Evolutionary conservation across 2,888 invertebrate species (phyloP).

Genomic region (Clunio marinus): DNA sequence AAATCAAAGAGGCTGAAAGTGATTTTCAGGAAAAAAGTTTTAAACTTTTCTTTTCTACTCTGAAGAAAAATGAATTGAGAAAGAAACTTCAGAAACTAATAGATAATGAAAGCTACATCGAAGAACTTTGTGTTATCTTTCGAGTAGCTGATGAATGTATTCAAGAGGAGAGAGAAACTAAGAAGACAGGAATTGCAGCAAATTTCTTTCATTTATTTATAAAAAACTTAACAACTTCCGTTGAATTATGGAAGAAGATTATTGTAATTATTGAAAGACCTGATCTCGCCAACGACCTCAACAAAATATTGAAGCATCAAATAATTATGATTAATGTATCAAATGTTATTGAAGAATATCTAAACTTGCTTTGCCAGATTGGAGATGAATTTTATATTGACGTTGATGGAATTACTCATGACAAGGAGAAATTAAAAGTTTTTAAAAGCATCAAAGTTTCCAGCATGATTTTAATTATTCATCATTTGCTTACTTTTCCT

Average conservation of each 20-base stretch:
- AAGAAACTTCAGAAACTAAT: no score
- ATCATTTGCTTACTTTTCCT: neutral
- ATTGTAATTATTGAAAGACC: neutral
- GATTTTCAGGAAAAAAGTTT: no score
- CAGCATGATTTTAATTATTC: neutral
- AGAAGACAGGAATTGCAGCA: neutral
- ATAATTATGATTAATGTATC: neutral
- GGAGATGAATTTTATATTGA: slow-evolving; percentile 1
- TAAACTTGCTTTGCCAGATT: neutral
- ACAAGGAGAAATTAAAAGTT: neutral
- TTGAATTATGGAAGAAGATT: neutral
- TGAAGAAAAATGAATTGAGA: no score
- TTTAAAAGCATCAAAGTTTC: neutral
- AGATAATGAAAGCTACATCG: no score
- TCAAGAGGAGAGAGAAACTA: neutral
- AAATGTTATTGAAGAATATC: neutral
- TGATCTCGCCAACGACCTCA: neutral
- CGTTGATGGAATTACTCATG: neutral
- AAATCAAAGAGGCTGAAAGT: no score
- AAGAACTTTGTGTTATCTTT: neutral
- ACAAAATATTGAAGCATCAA: neutral
- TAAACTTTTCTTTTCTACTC: no score
- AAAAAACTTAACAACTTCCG: neutral
- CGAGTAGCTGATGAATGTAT: neutral
- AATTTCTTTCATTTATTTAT: neutral